Conservation (phyloP, 2,797 vertebrate species). For the Peromyscus aztecus region DNA sequence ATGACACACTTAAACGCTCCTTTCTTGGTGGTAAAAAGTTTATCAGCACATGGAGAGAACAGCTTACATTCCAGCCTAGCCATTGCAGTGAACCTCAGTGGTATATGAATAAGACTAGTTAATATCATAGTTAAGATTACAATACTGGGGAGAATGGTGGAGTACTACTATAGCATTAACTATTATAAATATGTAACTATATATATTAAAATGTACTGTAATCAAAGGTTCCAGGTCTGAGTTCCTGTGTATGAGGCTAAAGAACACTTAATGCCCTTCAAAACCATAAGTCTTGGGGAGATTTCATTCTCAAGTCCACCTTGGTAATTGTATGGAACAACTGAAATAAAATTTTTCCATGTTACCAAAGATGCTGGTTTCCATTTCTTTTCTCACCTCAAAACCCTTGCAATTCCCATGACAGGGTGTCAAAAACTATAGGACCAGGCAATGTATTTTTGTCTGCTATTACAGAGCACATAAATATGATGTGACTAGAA, state of each 20-base stretch:
- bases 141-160: background rate
- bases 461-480: slow-evolving; percentile 17
- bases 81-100: background rate
- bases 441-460: background rate
- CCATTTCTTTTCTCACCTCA: slow-evolving; percentile 51
- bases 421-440: slow-evolving; percentile 39
- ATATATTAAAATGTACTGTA: background rate
- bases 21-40: background rate
- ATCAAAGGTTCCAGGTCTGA: background rate
- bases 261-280: background rate
- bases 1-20: background rate
- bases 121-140: background rate
- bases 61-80: background rate
- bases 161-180: background rate
- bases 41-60: background rate
- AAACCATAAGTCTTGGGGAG: background rate
- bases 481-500: slow-evolving; percentile 69
- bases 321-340: slow-evolving; percentile 24
- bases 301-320: background rate
- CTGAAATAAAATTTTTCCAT: slow-evolving; percentile 24
- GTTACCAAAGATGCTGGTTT: slow-evolving; percentile 31
- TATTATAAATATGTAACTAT: background rate
- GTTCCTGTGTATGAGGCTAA: background rate
- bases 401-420: slow-evolving; percentile 45
- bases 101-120: background rate